phyloP scores from a whole-genome alignment of 1,140 invertebrate genomes.

The Papilio glaucus region DNA sequence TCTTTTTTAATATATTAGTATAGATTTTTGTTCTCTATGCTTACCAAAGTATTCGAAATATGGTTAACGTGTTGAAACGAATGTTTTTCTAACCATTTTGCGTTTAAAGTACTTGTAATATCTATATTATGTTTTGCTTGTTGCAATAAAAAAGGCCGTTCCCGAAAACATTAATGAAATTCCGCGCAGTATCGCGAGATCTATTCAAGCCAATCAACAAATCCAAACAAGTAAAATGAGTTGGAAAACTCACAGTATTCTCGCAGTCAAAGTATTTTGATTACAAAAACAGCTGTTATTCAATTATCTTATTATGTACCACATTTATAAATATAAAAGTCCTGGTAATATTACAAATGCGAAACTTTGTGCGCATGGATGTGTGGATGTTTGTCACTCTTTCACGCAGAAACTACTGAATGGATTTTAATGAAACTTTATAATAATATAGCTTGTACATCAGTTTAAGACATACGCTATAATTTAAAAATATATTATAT shows the following conservation, averaged over 20 bases:
- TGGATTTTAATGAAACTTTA: too few relatives aligned
- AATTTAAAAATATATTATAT: too few relatives aligned
- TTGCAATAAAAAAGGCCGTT: neutral
- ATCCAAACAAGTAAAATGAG: neutral
- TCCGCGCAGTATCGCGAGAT: neutral
- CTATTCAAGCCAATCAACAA: neutral
- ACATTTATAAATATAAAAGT: too few relatives aligned
- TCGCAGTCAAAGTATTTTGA: neutral
- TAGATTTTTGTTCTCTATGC: too few relatives aligned
- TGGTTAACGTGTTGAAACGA: neutral
- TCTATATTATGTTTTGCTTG: conserved; percentile 3
- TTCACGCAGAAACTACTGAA: too few relatives aligned
- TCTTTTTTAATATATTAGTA: too few relatives aligned
- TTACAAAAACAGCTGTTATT: neutral
- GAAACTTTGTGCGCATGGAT: too few relatives aligned
- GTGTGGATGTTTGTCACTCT: too few relatives aligned
- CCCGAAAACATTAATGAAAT: conserved; percentile 14
- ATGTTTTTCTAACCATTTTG: neutral
- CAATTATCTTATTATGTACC: too few relatives aligned
- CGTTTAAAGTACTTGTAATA: neutral
- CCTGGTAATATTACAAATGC: too few relatives aligned
- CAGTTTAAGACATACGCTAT: too few relatives aligned
- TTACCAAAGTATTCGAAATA: neutral
- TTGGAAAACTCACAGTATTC: neutral
- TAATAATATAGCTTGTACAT: too few relatives aligned